Evolutionary conservation across 2,797 vertebrate genomes (phyloP), one percentile per base, ranked within the genome.

Genomic region (Cheirogaleus major): DNA sequence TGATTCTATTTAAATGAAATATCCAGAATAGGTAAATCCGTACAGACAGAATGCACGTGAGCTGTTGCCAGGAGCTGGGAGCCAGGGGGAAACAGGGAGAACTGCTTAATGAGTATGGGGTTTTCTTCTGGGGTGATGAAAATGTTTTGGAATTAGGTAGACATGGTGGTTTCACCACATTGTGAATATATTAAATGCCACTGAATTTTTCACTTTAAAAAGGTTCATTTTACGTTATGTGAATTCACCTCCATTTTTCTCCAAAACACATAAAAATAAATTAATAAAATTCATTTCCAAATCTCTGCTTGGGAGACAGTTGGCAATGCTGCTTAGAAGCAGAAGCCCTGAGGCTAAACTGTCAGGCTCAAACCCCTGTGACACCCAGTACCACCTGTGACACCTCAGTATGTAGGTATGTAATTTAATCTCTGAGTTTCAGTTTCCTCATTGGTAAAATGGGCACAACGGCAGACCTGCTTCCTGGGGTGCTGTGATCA

Each of bases 291-390:
- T 27, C 2, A 25, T 27, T 61, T 67, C 48, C n/a, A 11, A 5
- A 18, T 15, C 45, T 90, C 61, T 52, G 52, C 52, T 43, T 41
- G 30, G 27, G n/a, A 75, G 59, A 38, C 69, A 50, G 72, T 11
- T n/a, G 72, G 83, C 11, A 2, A 23, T 1, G 89, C 57, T 41
- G 45, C 45, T 63, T 23, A 86, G 59, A 35, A 9, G 48, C 11
- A 23, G 1, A 41, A 25, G 15, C 18, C 11, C 1, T 10, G 27
- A 3, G 5, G 50, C 41, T 27, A 2, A 32, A 43, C 4, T 0
- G 5, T 2, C 55, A 65, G 61, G n/a, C 18, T 65, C 48, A 11
- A 61, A 8, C 2, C 4, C 45, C 52, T 25, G 65, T 17, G 18
- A 13, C 8, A 0, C n/a, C 38, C 48, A 27, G 38, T 0, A 10